phyloP scores from a whole-genome alignment of 2,888 invertebrate genomes.

The Palloptera scutellata region DNA sequence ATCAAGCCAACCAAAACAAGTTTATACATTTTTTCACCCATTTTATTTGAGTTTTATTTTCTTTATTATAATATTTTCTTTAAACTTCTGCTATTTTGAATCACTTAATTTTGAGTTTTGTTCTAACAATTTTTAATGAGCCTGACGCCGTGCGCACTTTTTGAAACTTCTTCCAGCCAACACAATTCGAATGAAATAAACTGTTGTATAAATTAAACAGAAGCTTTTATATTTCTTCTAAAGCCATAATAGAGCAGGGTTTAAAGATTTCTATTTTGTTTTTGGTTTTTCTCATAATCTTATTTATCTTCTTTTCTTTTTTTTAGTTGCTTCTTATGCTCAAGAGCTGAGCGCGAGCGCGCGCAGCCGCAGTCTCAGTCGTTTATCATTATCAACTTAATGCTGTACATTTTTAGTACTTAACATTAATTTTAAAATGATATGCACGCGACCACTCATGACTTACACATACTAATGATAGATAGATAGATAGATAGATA shows the following conservation, averaged over 20 bases:
- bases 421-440: neutral
- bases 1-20: conserved; percentile 1
- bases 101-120: no score
- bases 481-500: neutral
- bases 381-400: neutral
- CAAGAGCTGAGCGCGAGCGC: neutral
- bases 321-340: neutral
- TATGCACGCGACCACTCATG: neutral
- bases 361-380: neutral
- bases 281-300: neutral
- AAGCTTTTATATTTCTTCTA: conserved; percentile 29
- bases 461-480: no score
- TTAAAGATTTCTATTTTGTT: no score
- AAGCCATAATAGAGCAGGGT: no score
- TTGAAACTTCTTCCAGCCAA: conserved; percentile 16
- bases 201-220: conserved; percentile 21
- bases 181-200: conserved; percentile 30
- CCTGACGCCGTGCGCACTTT: conserved; percentile 7
- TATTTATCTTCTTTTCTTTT: neutral
- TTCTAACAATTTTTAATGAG: no score
- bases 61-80: neutral
- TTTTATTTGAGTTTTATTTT: neutral
- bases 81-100: no score
- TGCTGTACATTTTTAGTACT: neutral
- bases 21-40: conserved; percentile 15